A percentile compares a stretch with the other conserved stretches of the same genome.
Evolutionary conservation across 1,140 invertebrate species (phyloP).

Genomic region (Danaus plexippus): DNA sequence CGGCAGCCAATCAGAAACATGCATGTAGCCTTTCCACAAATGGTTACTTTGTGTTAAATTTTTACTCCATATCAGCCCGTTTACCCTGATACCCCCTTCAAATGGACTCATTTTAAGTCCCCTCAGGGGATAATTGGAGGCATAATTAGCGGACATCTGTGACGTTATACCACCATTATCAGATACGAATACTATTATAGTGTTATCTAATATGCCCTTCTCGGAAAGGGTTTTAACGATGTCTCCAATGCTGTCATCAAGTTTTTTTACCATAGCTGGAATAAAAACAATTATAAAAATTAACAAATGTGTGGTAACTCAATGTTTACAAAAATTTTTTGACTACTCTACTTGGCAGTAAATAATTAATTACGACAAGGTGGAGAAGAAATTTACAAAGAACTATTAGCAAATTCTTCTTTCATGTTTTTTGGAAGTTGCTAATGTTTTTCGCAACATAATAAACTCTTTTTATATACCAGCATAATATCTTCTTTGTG

Average conservation of each 20-base stretch:
- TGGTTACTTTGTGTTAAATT: slow-evolving; percentile 72
- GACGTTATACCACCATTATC: slow-evolving; percentile 87
- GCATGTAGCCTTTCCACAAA: slow-evolving; percentile 83
- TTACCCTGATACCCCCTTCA: slow-evolving; percentile 87
- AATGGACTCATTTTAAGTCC: slow-evolving; percentile 87
- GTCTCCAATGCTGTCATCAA: slow-evolving; percentile 88
- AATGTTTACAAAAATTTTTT: too few relatives aligned
- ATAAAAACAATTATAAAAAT: slow-evolving; percentile 18
- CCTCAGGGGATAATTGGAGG: slow-evolving; percentile 90
- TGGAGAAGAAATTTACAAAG: too few relatives aligned
- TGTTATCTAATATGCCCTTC: slow-evolving; percentile 72
- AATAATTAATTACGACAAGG: too few relatives aligned
- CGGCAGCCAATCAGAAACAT: slow-evolving; percentile 90
- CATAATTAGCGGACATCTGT: slow-evolving; percentile 81
- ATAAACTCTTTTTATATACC: slow-evolving; percentile 64
- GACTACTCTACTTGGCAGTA: not conserved
- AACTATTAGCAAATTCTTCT: too few relatives aligned
- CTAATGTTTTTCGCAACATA: too few relatives aligned
- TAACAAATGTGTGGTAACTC: too few relatives aligned
- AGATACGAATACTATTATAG: slow-evolving; percentile 82
- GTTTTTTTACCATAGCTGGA: slow-evolving; percentile 87
- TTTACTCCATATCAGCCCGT: slow-evolving; percentile 86
- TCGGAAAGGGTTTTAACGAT: slow-evolving; percentile 64
- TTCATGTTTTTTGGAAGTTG: too few relatives aligned
- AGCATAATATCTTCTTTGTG: slow-evolving; percentile 82